Evolutionary conservation across 2,888 invertebrate genomes (phyloP), one percentile per base, ranked within the genome.

Genomic region (Stenurella melanura): DNA sequence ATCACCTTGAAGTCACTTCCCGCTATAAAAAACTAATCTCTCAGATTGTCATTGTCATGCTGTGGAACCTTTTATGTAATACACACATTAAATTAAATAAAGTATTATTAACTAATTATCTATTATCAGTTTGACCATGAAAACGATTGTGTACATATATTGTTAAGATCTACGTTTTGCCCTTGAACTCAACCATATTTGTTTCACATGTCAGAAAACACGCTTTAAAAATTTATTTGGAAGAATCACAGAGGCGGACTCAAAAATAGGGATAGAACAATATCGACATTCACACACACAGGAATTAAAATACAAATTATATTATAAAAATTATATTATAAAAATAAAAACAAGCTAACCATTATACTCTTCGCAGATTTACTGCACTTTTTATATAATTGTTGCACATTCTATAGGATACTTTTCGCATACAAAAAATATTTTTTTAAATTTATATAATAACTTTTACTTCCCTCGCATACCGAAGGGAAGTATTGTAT

Each of bases 51-150:
- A 72, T 72, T 72, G 72, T 72, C 72, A 54, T 63, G 69, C 19
- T 58, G 72, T 72, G 63, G 63, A 72, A 72, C 58, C 72, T 72
- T 72, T 72, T 72, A 72, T 72, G 72, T 56, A 71, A 67, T 67
- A 69, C 63, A 72, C 72, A 69, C 68, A 69, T 64, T 78, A 73
- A 75, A 78, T 78, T 70, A 76, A 71, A 78, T 78, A 71, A 78
- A 76, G 76, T 76, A 84, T 86, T 86, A 87, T 88, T 87, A 87
- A 86, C 87, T 86, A 87, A 87, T 88, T 87, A 87, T 85, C 84
- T 86, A 85, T 86, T 82, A 88, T 88, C 87, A 88, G 81, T 87
- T 87, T 86, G 88, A 83, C 88, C 88, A 85, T 88, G 88, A 88
- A 87, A 85, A 83, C 81, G 84, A 86, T 86, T 84, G 83, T 81